These are phyloP conservation scores for Tiphia femorata DNA, from an alignment of 2,888 invertebrate species.

Conservation along the genomic window DNA sequence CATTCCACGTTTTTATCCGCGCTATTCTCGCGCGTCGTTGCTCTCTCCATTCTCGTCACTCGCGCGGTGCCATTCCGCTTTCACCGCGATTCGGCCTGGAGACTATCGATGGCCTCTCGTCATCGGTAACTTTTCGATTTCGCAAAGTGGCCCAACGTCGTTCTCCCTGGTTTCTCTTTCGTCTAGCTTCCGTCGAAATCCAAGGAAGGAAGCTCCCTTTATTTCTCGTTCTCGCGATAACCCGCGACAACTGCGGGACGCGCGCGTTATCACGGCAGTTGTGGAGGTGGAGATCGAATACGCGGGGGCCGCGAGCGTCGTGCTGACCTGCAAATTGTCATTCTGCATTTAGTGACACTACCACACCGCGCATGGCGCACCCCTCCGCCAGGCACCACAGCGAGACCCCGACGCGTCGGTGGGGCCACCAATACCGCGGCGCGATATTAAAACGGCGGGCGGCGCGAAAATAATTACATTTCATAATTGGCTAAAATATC, in stretches of 20 bases:
- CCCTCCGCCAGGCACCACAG: constrained; percentile 7
- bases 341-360: constrained; percentile 39
- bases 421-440: constrained; percentile 43
- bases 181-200: too few relatives aligned
- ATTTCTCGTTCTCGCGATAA: too few relatives aligned
- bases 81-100: too few relatives aligned
- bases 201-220: too few relatives aligned
- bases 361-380: constrained; percentile 1
- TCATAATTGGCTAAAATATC: constrained; percentile 63
- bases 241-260: too few relatives aligned
- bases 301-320: constrained; percentile 1
- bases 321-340: constrained; percentile 38
- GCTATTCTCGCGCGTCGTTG: not conserved
- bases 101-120: too few relatives aligned
- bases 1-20: not conserved
- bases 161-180: too few relatives aligned
- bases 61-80: too few relatives aligned
- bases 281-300: too few relatives aligned
- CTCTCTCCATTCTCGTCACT: not conserved
- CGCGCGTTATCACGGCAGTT: too few relatives aligned
- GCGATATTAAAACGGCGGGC: constrained; percentile 59
- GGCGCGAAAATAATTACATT: constrained; percentile 63
- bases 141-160: too few relatives aligned
- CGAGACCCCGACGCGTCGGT: constrained; percentile 19
- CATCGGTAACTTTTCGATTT: too few relatives aligned